Conservation (phyloP, 2,113 vertebrate species). For the Phasianus colchicus region DNA sequence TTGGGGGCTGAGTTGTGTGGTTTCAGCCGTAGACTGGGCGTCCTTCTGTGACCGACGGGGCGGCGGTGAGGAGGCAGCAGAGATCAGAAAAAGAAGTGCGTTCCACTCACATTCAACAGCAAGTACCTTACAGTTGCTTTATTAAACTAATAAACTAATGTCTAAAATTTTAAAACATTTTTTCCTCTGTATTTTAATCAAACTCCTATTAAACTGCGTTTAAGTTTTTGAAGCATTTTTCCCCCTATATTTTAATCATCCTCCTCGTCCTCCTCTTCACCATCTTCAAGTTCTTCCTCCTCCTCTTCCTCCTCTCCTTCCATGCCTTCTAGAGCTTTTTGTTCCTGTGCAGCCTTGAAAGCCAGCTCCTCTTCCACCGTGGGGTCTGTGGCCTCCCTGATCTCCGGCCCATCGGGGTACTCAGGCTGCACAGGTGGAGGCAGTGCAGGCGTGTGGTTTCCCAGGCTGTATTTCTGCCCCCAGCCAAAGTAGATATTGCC, state of each 20-base stretch:
- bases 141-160: neutral
- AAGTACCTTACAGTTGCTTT: neutral
- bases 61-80: neutral
- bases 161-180: neutral
- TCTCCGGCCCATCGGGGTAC: conserved; percentile 83
- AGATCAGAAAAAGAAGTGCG: neutral
- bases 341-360: conserved; percentile 73
- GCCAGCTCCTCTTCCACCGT: conserved; percentile 86
- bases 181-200: conserved; percentile 12
- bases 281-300: conserved; percentile 80
- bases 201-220: conserved; percentile 36
- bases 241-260: too few species aligned
- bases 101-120: neutral
- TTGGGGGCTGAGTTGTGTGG: too few species aligned
- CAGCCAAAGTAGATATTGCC: conserved; percentile 95
- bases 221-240: neutral
- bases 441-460: conserved; percentile 77
- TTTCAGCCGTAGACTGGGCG: neutral
- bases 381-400: conserved; percentile 86
- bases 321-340: neutral
- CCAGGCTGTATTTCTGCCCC: conserved; percentile 88
- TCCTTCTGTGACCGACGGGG: too few species aligned
- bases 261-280: conserved; percentile 66
- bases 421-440: conserved; percentile 79
- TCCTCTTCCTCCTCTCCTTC: conserved; percentile 77